These are phyloP conservation scores for Ambastaia sidthimunki DNA, from an alignment of 2,797 vertebrate species.

Conservation along the genomic window DNA sequence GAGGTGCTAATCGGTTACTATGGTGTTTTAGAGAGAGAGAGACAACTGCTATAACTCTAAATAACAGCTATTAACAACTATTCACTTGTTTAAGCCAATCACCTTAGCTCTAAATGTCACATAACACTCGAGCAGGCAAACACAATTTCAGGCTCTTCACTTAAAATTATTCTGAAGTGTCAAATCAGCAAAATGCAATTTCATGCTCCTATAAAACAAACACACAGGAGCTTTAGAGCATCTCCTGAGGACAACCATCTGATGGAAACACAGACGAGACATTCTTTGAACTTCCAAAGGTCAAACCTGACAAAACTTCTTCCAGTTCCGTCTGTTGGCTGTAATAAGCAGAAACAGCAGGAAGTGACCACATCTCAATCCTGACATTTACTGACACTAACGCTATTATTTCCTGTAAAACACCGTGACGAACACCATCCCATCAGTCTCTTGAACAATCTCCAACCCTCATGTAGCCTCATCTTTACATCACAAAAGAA, in stretches of 20 bases:
- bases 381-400: slow-evolving; percentile 65
- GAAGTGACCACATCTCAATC: slow-evolving; percentile 63
- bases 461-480: background rate
- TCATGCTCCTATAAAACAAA: too few species aligned
- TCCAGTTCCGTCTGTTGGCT: background rate
- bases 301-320: background rate
- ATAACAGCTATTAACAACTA: too few species aligned
- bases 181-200: too few species aligned
- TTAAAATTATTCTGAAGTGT: too few species aligned
- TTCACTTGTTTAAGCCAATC: too few species aligned
- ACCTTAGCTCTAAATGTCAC: too few species aligned
- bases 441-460: background rate
- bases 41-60: too few species aligned
- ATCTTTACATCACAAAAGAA: background rate
- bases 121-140: too few species aligned
- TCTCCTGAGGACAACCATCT: background rate
- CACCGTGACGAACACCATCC: slow-evolving; percentile 11
- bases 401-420: slow-evolving; percentile 71
- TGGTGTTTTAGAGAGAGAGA: too few species aligned
- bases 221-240: background rate
- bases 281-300: slow-evolving; percentile 8
- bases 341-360: slow-evolving; percentile 62
- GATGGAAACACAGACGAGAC: slow-evolving; percentile 1
- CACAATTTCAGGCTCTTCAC: too few species aligned
- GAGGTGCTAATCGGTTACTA: too few species aligned